Percentiles rank a stretch among this genome's conserved stretches.
phyloP scores from a whole-genome alignment of 2,113 vertebrate species.

The Vulpes ferrilata region DNA sequence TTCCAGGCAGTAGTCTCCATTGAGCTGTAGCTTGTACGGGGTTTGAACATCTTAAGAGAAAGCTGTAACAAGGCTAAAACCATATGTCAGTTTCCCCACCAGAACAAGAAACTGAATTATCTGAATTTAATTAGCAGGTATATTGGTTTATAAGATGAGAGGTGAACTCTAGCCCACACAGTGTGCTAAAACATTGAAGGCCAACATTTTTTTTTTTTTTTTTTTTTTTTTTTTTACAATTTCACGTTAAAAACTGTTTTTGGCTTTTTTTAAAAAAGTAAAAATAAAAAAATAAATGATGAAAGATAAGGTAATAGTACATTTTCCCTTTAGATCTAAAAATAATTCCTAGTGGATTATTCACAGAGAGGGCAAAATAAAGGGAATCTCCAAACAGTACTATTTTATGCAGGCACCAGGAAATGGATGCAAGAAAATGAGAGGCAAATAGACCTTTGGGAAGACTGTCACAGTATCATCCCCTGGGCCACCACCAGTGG shows the following conservation, averaged over 20 bases:
- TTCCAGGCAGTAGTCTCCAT: background rate
- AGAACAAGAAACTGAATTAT: background rate
- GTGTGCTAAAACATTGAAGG: background rate
- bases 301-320: background rate
- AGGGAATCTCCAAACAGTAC: background rate
- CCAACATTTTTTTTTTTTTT: background rate
- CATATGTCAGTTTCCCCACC: background rate
- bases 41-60: background rate
- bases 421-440: background rate
- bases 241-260: background rate
- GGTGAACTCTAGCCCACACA: no score
- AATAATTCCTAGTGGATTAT: background rate
- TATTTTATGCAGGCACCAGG: background rate
- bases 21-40: background rate
- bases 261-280: background rate
- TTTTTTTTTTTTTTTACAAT: background rate
- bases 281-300: background rate
- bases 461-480: fast-evolving
- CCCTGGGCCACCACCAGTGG: fast-evolving
- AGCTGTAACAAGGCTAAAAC: background rate
- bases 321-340: background rate
- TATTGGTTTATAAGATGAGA: background rate
- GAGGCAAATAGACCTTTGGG: background rate
- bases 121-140: background rate
- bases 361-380: background rate